Conservation (phyloP, 2,797 vertebrate species). For the Scyliorhinus canicula region DNA sequence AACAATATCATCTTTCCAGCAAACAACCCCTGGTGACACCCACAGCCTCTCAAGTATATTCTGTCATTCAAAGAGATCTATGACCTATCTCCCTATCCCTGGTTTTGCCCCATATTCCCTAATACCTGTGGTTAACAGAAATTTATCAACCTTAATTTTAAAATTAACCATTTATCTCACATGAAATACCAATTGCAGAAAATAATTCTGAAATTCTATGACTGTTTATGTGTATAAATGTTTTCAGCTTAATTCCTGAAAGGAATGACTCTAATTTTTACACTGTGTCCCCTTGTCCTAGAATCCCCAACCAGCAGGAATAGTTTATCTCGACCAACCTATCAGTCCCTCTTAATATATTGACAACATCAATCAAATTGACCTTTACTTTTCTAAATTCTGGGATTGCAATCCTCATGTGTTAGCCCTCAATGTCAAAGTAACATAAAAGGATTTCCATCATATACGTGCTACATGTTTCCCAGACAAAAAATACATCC, state of each 20-base stretch:
- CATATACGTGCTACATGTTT: background rate
- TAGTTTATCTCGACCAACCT: background rate
- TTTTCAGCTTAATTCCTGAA: background rate
- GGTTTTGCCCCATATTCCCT: no score
- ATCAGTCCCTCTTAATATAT: background rate
- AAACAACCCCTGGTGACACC: no score
- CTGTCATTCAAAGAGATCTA: background rate
- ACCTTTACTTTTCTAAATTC: background rate
- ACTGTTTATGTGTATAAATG: background rate
- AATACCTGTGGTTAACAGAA: no score
- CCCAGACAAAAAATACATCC: constrained; percentile 36
- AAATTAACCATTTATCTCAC: no score
- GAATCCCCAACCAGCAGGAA: background rate
- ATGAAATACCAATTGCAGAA: background rate
- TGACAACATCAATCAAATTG: background rate
- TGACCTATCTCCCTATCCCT: no score
- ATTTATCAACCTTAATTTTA: no score
- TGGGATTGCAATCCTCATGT: background rate
- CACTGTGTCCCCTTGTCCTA: background rate
- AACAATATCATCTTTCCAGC: no score
- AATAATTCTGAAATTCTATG: background rate
- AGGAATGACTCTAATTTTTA: background rate
- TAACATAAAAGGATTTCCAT: background rate
- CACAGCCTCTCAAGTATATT: background rate
- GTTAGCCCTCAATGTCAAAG: background rate